Conservation (phyloP, 1,140 invertebrate species). For the Scaptomyza graminum region DNA sequence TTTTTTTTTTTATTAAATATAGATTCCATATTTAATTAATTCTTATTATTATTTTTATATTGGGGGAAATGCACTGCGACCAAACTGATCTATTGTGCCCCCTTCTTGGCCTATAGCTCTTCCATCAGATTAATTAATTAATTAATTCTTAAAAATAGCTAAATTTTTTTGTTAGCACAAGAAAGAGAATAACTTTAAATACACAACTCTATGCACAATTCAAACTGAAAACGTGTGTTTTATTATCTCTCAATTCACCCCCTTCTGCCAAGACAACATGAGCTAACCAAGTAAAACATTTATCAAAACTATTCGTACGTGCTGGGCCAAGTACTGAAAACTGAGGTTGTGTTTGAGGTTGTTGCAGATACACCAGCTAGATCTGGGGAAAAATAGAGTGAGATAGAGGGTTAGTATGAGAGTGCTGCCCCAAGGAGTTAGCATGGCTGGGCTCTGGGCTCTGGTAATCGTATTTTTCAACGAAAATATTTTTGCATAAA, state of each 20-base stretch:
- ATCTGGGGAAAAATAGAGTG: background rate
- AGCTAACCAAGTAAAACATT: slow-evolving; percentile 47
- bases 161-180: background rate
- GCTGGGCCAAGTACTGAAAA: slow-evolving; percentile 33
- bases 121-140: too few relatives aligned
- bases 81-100: too few relatives aligned
- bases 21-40: background rate
- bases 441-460: slow-evolving; percentile 16
- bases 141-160: background rate
- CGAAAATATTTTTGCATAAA: slow-evolving; percentile 81
- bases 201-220: slow-evolving; percentile 1
- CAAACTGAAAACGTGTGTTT: slow-evolving; percentile 62
- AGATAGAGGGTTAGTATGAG: background rate
- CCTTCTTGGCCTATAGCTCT: too few relatives aligned
- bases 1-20: background rate
- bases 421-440: slow-evolving; percentile 36
- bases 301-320: slow-evolving; percentile 61
- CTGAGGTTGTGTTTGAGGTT: background rate
- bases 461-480: slow-evolving; percentile 66
- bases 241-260: slow-evolving; percentile 53
- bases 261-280: slow-evolving; percentile 26
- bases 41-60: too few relatives aligned
- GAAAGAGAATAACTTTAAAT: background rate
- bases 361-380: slow-evolving; percentile 17
- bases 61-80: too few relatives aligned